Conservation (phyloP, 2,797 vertebrate species). For the Pseudopleuronectes americanus region DNA sequence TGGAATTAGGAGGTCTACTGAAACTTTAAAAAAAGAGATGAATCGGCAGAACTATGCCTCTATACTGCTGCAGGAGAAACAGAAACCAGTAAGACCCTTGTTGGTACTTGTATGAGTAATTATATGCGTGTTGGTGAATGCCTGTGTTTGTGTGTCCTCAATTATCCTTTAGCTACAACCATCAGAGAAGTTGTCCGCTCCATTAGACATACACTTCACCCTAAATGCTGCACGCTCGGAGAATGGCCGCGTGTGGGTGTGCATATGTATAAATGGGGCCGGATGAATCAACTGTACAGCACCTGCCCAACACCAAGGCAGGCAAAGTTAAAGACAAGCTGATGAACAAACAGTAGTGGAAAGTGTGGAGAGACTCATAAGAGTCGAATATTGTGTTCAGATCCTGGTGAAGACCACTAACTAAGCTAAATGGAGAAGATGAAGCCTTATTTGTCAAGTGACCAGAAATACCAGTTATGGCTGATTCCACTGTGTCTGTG, state of each 20-base stretch:
- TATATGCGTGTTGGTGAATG: neutral
- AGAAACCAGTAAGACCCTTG: neutral
- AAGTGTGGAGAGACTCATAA: neutral
- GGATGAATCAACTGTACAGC: neutral
- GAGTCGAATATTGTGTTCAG: neutral
- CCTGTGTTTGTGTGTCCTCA: constrained; percentile 35
- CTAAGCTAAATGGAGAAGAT: neutral
- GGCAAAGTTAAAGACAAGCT: neutral
- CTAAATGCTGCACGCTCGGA: constrained; percentile 39
- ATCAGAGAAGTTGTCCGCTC: constrained; percentile 44
- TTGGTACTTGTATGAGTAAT: neutral
- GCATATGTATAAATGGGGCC: constrained; percentile 33
- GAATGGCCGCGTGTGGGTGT: constrained; percentile 18
- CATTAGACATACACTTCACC: constrained; percentile 61
- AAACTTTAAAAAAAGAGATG: neutral
- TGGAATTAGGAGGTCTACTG: neutral
- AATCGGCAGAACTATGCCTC: neutral
- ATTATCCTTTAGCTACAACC: constrained; percentile 46
- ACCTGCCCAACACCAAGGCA: neutral
- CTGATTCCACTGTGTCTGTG: neutral
- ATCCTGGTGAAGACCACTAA: neutral
- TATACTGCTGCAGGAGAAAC: neutral
- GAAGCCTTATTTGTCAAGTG: neutral
- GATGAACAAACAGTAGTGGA: neutral
- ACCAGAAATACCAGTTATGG: neutral